A percentile compares a stretch with the other conserved stretches of the same genome.
phyloP scores from a whole-genome alignment of 2,113 vertebrate species.

The Epinephelus fuscoguttatus region DNA sequence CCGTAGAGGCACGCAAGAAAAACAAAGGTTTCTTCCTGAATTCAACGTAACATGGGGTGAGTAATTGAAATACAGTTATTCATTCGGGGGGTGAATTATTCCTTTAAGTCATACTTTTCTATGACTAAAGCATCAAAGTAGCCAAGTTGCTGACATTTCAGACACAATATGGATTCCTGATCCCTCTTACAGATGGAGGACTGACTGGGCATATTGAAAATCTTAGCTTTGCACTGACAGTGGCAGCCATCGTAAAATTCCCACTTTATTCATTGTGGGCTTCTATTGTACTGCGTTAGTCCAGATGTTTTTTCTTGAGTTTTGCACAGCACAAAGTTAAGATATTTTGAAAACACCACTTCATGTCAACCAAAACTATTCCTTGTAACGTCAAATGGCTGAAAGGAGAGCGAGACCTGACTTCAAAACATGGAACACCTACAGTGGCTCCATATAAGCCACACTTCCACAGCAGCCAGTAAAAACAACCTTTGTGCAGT shows the following conservation, averaged over 20 bases:
- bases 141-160: background rate
- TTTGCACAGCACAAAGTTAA: background rate
- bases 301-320: conserved; percentile 17
- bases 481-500: conserved; percentile 38
- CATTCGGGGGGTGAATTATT: too few species aligned
- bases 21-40: too few species aligned
- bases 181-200: background rate
- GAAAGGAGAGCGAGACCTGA: conserved; percentile 31
- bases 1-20: too few species aligned
- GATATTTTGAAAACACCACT: conserved; percentile 12
- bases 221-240: background rate
- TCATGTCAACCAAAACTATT: conserved; percentile 17
- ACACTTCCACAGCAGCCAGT: conserved; percentile 30
- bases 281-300: background rate
- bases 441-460: conserved; percentile 13
- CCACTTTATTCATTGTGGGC: background rate
- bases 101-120: background rate
- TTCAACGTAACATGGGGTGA: too few species aligned
- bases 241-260: background rate
- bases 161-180: background rate
- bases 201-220: background rate
- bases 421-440: conserved; percentile 49
- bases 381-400: conserved; percentile 24
- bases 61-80: too few species aligned
- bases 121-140: background rate